Conservation (phyloP, 2,888 invertebrate genomes). For the Nebria salina region DNA sequence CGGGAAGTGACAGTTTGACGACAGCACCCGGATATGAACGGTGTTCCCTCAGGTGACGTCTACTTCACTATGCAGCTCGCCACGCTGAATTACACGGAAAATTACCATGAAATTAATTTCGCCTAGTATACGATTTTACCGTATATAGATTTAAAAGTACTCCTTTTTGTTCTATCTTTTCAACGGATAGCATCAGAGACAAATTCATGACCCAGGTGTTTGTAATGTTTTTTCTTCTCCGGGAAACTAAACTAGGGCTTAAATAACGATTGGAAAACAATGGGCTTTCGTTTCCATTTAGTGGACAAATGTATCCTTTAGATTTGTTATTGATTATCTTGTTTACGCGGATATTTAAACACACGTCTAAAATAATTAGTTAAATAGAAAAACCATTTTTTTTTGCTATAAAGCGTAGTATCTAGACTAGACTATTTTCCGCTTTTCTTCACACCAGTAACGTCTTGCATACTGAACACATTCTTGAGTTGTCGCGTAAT, state of each 20-base stretch:
- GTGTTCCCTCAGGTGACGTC: not conserved
- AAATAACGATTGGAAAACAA: not conserved
- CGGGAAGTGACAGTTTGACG: conserved; percentile 10
- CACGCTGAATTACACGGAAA: conserved; percentile 2
- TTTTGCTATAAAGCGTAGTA: too few relatives aligned
- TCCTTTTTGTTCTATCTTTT: not conserved
- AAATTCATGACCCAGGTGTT: not conserved
- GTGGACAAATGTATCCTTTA: too few relatives aligned
- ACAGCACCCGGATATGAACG: conserved; percentile 19
- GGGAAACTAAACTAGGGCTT: not conserved
- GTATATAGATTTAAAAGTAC: not conserved
- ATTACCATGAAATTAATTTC: conserved; percentile 10
- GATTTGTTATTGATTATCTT: not conserved
- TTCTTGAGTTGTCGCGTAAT: conserved; percentile 24
- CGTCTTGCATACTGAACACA: conserved; percentile 21
- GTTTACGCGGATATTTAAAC: not conserved
- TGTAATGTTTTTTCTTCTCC: not conserved
- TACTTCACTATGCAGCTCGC: conserved; percentile 6
- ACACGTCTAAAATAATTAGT: not conserved
- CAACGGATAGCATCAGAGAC: not conserved
- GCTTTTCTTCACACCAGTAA: not conserved
- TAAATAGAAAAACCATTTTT: not conserved
- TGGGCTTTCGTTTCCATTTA: not conserved
- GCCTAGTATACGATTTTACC: not conserved
- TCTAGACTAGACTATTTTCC: not conserved